Evolutionary conservation across 1,140 invertebrate species (phyloP).

Genomic region (Ericerus pela): DNA sequence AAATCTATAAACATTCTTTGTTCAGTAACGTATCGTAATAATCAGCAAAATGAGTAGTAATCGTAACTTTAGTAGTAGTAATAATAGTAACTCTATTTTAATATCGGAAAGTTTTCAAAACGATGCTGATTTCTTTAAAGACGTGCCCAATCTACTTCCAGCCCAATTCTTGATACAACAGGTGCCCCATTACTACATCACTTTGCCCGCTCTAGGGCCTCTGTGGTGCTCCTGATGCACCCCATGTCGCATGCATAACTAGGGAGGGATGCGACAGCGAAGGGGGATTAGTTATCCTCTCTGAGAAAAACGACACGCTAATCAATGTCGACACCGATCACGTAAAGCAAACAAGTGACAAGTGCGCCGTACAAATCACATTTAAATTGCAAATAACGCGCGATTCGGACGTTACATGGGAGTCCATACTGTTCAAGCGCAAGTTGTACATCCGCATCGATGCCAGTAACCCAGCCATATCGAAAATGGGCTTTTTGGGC

Average conservation of each 20-base stretch:
- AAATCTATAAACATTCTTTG: slow-evolving; percentile 9
- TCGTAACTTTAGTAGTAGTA: background rate
- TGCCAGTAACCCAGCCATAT: slow-evolving; percentile 49
- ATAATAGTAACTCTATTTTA: slow-evolving; percentile 5
- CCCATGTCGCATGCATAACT: slow-evolving; percentile 53
- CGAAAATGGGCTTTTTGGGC: slow-evolving; percentile 82
- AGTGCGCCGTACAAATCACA: slow-evolving; percentile 11
- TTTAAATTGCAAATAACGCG: slow-evolving; percentile 15
- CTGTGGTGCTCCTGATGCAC: slow-evolving; percentile 92
- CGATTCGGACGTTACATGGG: slow-evolving; percentile 16
- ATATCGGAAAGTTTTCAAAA: slow-evolving; percentile 9
- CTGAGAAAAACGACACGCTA: slow-evolving; percentile 22
- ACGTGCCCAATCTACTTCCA: background rate
- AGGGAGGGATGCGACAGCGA: slow-evolving; percentile 60
- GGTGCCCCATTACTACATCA: slow-evolving; percentile 9
- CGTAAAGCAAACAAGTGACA: slow-evolving; percentile 11
- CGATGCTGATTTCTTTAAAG: slow-evolving; percentile 3
- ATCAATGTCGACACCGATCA: slow-evolving; percentile 14
- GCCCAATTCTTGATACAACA: background rate
- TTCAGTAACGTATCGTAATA: slow-evolving; percentile 4
- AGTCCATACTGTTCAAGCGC: slow-evolving; percentile 14
- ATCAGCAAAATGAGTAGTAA: slow-evolving; percentile 5
- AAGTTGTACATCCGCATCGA: slow-evolving; percentile 17
- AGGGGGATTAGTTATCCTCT: slow-evolving; percentile 62
- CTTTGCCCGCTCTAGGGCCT: slow-evolving; percentile 49